Percentiles rank a stretch among this genome's conserved stretches.
Conservation (phyloP, 2,888 invertebrate species). For the Aphidius colemani region DNA sequence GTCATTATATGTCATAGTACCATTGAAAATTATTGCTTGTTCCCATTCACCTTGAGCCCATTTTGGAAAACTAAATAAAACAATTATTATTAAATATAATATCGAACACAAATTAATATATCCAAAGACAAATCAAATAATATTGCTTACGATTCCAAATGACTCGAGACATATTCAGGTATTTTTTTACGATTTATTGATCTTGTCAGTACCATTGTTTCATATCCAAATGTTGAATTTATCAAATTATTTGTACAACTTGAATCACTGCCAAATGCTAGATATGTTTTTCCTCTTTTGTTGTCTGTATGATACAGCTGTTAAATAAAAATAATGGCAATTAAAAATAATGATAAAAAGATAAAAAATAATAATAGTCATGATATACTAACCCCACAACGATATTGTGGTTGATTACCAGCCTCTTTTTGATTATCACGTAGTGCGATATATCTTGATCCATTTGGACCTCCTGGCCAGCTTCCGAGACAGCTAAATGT, state of each 20-base stretch:
- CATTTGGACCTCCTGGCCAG: constrained; percentile 64
- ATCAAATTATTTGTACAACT: constrained; percentile 66
- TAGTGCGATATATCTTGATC: constrained; percentile 65
- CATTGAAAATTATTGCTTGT: constrained; percentile 60
- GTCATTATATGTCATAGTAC: constrained; percentile 61
- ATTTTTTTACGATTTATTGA: constrained; percentile 53
- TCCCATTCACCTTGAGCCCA: constrained; percentile 71
- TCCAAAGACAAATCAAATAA: background rate
- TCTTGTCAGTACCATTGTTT: constrained; percentile 63
- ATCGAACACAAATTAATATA: constrained; percentile 9
- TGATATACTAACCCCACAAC: constrained; percentile 65
- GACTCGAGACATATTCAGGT: constrained; percentile 52
- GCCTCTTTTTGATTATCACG: constrained; percentile 61
- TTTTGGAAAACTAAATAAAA: constrained; percentile 63
- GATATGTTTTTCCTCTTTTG: constrained; percentile 62
- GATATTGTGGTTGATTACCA: constrained; percentile 63
- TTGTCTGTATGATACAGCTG: constrained; percentile 63
- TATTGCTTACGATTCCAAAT: constrained; percentile 53
- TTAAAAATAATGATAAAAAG: constrained; percentile 6
- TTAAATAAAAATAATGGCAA: constrained; percentile 21
- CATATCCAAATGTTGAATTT: constrained; percentile 65
- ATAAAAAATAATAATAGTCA: background rate
- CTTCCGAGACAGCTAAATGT: constrained; percentile 69
- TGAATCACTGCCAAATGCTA: constrained; percentile 69
- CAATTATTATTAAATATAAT: background rate